Evolutionary conservation across 1,140 invertebrate genomes (phyloP), one percentile per base, ranked within the genome.

Genomic region (Zaprionus capensis): DNA sequence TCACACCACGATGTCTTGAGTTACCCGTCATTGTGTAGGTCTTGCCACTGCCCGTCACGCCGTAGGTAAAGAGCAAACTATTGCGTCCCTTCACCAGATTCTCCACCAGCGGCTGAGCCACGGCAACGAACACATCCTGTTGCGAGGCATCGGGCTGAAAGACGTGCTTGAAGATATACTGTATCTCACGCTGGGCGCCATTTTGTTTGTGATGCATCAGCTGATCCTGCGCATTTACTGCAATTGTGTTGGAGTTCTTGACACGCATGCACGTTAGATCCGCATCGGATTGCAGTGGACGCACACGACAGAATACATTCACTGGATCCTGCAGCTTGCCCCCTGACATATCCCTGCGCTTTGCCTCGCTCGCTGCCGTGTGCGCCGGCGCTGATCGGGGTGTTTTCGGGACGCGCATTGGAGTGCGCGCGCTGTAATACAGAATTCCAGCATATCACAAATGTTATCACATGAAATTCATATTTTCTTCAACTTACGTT

Each of bases 31-130:
- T 98, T 2, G 98, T 99, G 87, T 96, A 98, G 0, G 99, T 99
- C 94, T 99, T 97, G 0, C 99, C 99, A 76, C 98, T 99, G 1
- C 98, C 98, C 5, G 98, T 99, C 3, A 99, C 97, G 24, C 99
- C 98, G 93, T 99, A 99, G 0, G 98, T 98, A 91, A 99, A 99
- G 6, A 99, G 93, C 22, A 99, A 93, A 44, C 96, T 97, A 94
- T 99, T 99, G 93, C 96, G 96, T 49, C 96, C 97, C 66, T 95
- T 94, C 28, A 97, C 93, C 6, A 98, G 92, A 83, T 96, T 96
- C 84, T 97, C 95, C 0, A 99, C 96, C 3, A 99, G 93, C 1
- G 98, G 98, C 53, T 96, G 94, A 1, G 97, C 97, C n/a, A 98
- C 96, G 66, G 94, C 93, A 51, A 97, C 95, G 93, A 98, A 99